These are phyloP conservation scores for Aquatica leii DNA, from an alignment of 2,888 invertebrate genomes.

Conservation along the genomic window DNA sequence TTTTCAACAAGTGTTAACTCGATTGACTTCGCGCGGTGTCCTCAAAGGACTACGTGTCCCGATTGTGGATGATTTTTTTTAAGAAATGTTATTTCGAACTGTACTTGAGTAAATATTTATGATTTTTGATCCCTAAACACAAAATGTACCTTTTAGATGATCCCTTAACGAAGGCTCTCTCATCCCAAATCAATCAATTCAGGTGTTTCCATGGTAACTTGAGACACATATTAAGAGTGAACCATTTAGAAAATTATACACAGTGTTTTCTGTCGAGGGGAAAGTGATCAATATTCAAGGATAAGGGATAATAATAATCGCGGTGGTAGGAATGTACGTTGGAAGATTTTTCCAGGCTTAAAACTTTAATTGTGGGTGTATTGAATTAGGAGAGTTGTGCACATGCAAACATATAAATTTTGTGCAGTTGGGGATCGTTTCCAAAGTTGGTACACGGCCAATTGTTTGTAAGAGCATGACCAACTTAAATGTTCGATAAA, in stretches of 20 bases:
- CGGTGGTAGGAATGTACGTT: constrained; percentile 7
- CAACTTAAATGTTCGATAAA: constrained; percentile 60
- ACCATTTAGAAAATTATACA: constrained; percentile 41
- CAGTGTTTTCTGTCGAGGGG: constrained; percentile 38
- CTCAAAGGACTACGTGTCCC: constrained; percentile 52
- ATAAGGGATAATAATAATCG: constrained; percentile 34
- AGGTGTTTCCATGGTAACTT: constrained; percentile 40
- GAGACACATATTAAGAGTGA: constrained; percentile 41
- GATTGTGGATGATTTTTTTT: constrained; percentile 43
- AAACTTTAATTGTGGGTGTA: constrained; percentile 22
- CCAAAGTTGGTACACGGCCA: constrained; percentile 60
- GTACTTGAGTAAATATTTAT: constrained; percentile 35
- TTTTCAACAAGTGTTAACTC: constrained; percentile 49
- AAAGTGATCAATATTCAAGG: constrained; percentile 39
- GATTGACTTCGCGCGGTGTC: constrained; percentile 51
- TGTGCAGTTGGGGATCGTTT: constrained; percentile 51
- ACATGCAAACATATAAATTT: constrained; percentile 55
- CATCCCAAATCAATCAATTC: constrained; percentile 40
- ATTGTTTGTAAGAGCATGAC: constrained; percentile 59
- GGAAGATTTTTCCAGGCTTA: too few relatives aligned
- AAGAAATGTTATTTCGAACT: constrained; percentile 19
- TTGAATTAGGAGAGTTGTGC: constrained; percentile 21
- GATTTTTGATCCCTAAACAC: constrained; percentile 38
- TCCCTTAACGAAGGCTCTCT: constrained; percentile 39
- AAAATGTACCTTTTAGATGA: constrained; percentile 37